Evolutionary conservation across 2,113 vertebrate species (phyloP).

Genomic region (Cyrtonyx montezumae): DNA sequence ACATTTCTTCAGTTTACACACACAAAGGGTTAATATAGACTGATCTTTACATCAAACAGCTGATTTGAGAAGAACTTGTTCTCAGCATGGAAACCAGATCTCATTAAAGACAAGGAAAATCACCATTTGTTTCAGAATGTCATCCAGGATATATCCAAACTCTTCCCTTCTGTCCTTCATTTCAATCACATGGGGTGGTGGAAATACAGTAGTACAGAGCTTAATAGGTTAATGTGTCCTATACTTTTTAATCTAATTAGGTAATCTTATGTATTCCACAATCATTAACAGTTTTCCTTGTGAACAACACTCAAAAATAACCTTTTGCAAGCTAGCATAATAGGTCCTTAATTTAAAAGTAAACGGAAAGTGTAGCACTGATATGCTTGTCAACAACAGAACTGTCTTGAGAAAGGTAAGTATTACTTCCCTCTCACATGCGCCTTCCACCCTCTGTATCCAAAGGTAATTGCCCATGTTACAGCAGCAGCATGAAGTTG

Average conservation of each 20-base stretch:
- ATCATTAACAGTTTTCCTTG: background rate
- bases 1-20: background rate
- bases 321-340: background rate
- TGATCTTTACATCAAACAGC: background rate
- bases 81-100: background rate
- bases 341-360: background rate
- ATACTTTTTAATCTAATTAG: background rate
- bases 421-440: background rate
- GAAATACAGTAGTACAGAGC: background rate
- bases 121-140: background rate
- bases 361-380: background rate
- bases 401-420: background rate
- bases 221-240: background rate
- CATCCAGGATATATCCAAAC: background rate
- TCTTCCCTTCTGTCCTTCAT: background rate
- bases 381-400: background rate
- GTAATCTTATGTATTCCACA: constrained; percentile 5
- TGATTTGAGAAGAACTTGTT: background rate
- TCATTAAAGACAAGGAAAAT: background rate
- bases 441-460: background rate
- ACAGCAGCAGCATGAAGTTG: background rate
- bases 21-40: background rate
- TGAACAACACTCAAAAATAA: constrained; percentile 13
- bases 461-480: background rate
- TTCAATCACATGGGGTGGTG: background rate